phyloP scores from a whole-genome alignment of 2,888 invertebrate genomes.

The Scotopteryx bipunctaria region DNA sequence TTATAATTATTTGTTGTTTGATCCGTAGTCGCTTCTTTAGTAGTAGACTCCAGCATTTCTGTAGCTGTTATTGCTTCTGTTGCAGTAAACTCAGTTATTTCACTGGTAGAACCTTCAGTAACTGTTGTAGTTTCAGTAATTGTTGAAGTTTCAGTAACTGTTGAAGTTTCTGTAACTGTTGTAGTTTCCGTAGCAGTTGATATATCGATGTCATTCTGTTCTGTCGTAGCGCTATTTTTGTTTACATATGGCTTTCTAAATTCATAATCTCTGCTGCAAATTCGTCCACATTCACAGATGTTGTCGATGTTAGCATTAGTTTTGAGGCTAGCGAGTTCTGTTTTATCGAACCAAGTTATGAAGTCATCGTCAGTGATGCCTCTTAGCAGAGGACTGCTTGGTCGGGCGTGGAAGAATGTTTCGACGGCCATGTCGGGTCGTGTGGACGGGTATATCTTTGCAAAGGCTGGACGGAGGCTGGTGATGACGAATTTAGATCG shows the following conservation, averaged over 20 bases:
- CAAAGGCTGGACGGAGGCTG: conserved; percentile 85
- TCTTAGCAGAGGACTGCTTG: conserved; percentile 83
- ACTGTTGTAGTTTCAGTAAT: conserved; percentile 18
- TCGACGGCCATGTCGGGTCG: conserved; percentile 85
- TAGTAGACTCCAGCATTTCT: conserved; percentile 24
- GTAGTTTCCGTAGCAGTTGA: conserved; percentile 20
- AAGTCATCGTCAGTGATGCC: conserved; percentile 86
- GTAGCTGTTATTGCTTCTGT: conserved; percentile 21
- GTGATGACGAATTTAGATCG: conserved; percentile 84
- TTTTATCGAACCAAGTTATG: conserved; percentile 87
- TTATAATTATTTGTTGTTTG: conserved; percentile 20
- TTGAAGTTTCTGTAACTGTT: conserved; percentile 20
- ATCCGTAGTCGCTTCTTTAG: conserved; percentile 19
- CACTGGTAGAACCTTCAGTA: conserved; percentile 8
- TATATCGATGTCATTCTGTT: conserved; percentile 23
- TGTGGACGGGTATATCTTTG: conserved; percentile 84
- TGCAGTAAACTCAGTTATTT: conserved; percentile 22
- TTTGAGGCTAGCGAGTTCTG: conserved; percentile 74
- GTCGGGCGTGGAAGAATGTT: conserved; percentile 85
- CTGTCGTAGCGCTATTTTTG: conserved; percentile 24
- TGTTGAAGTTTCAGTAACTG: conserved; percentile 18
- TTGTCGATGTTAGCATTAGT: conserved; percentile 74
- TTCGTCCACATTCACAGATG: conserved; percentile 80
- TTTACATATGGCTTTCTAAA: conserved; percentile 58
- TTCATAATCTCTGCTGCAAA: conserved; percentile 74